These are phyloP conservation scores for Nephrotoma flavescens DNA, from an alignment of 2,888 invertebrate genomes.

Conservation along the genomic window DNA sequence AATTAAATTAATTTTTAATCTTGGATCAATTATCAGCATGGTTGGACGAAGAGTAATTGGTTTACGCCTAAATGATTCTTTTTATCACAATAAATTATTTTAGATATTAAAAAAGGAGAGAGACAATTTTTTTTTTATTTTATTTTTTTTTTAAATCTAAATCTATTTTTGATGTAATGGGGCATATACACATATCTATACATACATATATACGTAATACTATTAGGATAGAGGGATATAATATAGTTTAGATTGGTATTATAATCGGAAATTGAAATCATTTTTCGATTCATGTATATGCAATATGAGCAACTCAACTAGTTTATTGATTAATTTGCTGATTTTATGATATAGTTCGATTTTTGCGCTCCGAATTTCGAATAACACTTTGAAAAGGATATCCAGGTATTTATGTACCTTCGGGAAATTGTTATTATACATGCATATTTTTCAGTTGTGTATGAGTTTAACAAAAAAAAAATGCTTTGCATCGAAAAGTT, in stretches of 20 bases:
- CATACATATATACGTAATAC: not conserved
- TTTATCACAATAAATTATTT: not conserved
- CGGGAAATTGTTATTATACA: not conserved
- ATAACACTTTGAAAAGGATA: not conserved
- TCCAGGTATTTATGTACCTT: not conserved
- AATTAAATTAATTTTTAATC: not conserved
- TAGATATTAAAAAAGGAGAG: not conserved
- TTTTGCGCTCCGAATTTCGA: not conserved
- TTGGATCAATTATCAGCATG: not conserved
- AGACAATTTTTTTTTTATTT: not conserved
- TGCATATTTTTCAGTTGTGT: not conserved
- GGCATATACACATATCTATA: not conserved
- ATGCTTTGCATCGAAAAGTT: not conserved
- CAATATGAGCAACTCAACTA: not conserved
- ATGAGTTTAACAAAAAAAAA: not conserved
- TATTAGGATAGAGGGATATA: not conserved
- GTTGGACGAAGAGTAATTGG: not conserved
- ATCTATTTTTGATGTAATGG: not conserved
- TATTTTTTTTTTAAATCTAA: not conserved
- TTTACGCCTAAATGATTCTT: not conserved
- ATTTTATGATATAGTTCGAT: not conserved
- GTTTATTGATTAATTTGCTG: not conserved
- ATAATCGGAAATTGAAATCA: not conserved
- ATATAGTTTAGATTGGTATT: not conserved
- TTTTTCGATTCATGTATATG: not conserved